Evolutionary conservation across 2,888 invertebrate species (phyloP), one percentile per base, ranked within the genome.

Genomic region (Meganola albula): DNA sequence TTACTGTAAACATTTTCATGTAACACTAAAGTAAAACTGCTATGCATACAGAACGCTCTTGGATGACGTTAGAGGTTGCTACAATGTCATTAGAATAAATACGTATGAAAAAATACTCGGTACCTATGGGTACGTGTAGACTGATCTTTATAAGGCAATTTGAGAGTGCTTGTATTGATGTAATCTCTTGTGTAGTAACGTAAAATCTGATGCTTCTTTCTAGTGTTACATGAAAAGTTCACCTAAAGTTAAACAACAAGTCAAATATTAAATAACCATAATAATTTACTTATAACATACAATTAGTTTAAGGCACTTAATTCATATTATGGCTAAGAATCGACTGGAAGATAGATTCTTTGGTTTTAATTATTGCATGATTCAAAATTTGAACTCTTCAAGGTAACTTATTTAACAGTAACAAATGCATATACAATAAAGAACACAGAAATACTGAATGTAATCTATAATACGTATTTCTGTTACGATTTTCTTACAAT

Each of bases 331-430:
- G 65, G 66, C 71, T 72, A 70, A 76, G 78, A 82, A 77, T 74
- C 80, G 71, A 74, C 70, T 74, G 70, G 67, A 69, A 69, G 78
- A n/a, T n/a, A n/a, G n/a, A 80, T 78, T 78, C 83, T 83, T 82
- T 82, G 80, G 83, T 78, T 71, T 71, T 48, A 53, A 61, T 64
- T 71, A 74, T 74, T 77, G 70, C 71, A 63, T 68, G 62, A 63
- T 70, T 69, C 60, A 68, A 62, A 53, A 64, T 82, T 82, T 84
- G 80, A 77, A 84, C 80, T 80, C 53, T 65, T 63, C 56, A 68
- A 70, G 79, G 80, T 80, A 82, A 80, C 83, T 78, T 79, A 82
- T 48, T 40, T 48, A 53, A 72, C 58, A 70, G 57, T 67, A 74
- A 76, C 75, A 76, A 73, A 71, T 74, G 74, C 75, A 74, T 63